Evolutionary conservation across 2,113 vertebrate genomes (phyloP).

Genomic region (Proterorhinus semilunaris): DNA sequence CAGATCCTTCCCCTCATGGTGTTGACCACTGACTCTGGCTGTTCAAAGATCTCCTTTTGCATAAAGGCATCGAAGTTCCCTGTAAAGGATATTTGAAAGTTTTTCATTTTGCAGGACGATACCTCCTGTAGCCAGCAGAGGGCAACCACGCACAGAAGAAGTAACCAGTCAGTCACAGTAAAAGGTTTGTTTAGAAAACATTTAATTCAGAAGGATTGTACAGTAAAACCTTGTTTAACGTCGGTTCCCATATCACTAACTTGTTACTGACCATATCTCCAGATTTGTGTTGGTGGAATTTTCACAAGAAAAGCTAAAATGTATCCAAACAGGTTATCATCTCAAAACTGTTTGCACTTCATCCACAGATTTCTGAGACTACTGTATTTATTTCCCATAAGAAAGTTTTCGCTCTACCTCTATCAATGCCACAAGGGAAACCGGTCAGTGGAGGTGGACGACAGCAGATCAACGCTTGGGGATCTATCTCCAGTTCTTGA

Average conservation of each 20-base stretch:
- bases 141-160: constrained; percentile 23
- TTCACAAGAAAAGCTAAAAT: too few species aligned
- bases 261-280: too few species aligned
- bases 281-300: too few species aligned
- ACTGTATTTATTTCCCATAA: too few species aligned
- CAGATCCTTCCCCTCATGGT: constrained; percentile 97
- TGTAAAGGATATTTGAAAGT: constrained; percentile 43
- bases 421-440: too few species aligned
- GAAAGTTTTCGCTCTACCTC: too few species aligned
- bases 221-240: not conserved
- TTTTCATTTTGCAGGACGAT: not conserved
- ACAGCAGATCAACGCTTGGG: too few species aligned
- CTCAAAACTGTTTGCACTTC: too few species aligned
- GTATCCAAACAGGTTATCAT: too few species aligned
- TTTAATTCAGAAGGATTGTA: not conserved
- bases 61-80: constrained; percentile 95
- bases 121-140: constrained; percentile 53
- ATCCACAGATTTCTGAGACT: too few species aligned
- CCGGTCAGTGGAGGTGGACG: too few species aligned
- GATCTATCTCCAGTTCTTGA: too few species aligned
- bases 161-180: not conserved
- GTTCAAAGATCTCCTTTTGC: constrained; percentile 99
- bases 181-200: not conserved
- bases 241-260: not conserved
- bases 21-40: constrained; percentile 93